Conservation (phyloP, 2,888 invertebrate genomes). For the Spodoptera exigua region DNA sequence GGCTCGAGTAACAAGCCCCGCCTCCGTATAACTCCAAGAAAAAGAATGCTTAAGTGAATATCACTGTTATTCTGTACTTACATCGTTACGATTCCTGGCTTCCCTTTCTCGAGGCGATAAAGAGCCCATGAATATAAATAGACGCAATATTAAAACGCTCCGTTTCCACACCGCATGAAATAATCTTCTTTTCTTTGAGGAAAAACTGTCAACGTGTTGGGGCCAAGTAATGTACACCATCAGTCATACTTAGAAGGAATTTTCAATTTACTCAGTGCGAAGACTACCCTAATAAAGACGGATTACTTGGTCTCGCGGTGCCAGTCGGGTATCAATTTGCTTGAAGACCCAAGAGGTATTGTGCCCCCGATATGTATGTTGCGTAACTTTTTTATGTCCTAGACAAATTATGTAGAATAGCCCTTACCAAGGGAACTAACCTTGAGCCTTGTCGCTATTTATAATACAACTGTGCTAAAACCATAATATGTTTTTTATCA, state of each 20-base stretch:
- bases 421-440: constrained; percentile 39
- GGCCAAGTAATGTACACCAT: constrained; percentile 85
- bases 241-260: constrained; percentile 88
- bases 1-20: constrained; percentile 37
- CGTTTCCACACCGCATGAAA: constrained; percentile 76
- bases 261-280: constrained; percentile 85
- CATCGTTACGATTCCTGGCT: constrained; percentile 78
- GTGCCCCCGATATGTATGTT: constrained; percentile 42
- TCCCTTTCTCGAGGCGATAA: constrained; percentile 74
- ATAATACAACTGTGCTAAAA: constrained; percentile 54
- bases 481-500: constrained; percentile 57
- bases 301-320: constrained; percentile 75
- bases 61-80: constrained; percentile 77
- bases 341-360: constrained; percentile 56
- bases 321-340: constrained; percentile 74
- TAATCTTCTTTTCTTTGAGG: constrained; percentile 85
- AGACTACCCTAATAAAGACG: constrained; percentile 83
- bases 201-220: constrained; percentile 81
- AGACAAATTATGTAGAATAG: constrained; percentile 55
- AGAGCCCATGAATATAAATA: constrained; percentile 86
- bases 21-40: constrained; percentile 63
- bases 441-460: constrained; percentile 54
- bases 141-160: constrained; percentile 84
- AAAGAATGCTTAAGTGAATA: constrained; percentile 82
- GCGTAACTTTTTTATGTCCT: constrained; percentile 48